These are phyloP conservation scores for Herpailurus yagouaroundi DNA, from an alignment of 2,113 vertebrate genomes.

Conservation along the genomic window DNA sequence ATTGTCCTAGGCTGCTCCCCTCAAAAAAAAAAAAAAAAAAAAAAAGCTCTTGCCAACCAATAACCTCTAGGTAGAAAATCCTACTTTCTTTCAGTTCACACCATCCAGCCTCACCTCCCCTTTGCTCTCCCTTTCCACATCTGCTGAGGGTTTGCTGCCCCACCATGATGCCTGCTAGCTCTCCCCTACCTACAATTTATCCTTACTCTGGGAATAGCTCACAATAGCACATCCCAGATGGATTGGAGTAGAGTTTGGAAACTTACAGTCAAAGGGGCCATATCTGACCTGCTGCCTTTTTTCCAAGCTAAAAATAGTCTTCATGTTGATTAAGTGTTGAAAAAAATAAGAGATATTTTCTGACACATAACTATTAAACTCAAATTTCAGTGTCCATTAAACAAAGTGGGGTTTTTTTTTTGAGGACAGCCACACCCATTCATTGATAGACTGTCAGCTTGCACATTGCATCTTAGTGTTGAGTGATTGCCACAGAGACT, in stretches of 20 bases:
- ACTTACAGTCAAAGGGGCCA: neutral
- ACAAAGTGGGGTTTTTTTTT: neutral
- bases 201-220: neutral
- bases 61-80: neutral
- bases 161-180: neutral
- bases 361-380: neutral
- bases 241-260: neutral
- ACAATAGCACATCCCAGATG: neutral
- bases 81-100: neutral
- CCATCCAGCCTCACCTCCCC: neutral
- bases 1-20: neutral
- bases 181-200: neutral
- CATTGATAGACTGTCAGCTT: neutral
- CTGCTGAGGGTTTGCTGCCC: neutral
- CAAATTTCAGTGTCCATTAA: neutral
- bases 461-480: accelerated
- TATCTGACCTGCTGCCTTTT: neutral
- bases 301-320: slow-evolving; percentile 14
- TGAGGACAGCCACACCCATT: neutral
- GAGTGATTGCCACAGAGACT: neutral
- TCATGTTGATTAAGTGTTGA: neutral
- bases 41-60: neutral
- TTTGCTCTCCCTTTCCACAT: neutral
- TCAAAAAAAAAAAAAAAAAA: neutral
- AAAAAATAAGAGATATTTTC: slow-evolving; percentile 10